Evolutionary conservation across 2,113 vertebrate genomes (phyloP), one percentile per base, ranked within the genome.

Genomic region (Tetrax tetrax): DNA sequence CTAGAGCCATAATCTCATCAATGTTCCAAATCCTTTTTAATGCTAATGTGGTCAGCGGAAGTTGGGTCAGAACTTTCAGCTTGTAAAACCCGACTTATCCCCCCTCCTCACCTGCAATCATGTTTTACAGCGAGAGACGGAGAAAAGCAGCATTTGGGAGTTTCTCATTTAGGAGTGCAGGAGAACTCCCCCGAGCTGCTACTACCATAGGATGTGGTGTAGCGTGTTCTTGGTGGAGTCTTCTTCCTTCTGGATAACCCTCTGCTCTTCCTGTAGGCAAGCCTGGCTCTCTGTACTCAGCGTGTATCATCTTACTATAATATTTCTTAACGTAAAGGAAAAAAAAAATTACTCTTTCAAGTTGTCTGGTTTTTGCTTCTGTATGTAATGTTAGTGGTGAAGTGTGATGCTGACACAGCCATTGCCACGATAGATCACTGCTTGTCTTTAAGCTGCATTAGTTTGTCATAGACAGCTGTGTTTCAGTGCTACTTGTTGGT

Each of bases 401-500:
- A 29, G 3, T 7, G 7, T 24, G 27, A 14, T 33, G 37, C 20
- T 83, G 61, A 23, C 1, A 0, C 10, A 29, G 24, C 48, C 16
- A 9, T 61, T 66, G 10, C 16, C 77, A 74, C 45, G 24, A 19
- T 25, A 70, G 22, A 7, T 63, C 48, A 9, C 35, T 54, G 50
- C 41, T 23, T 63, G 8, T 29, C 60, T 19, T 77, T 59, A 43
- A 61, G 12, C 13, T 78, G 59, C 6, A 6, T 41, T 33, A 57
- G 20, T 74, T 56, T 29, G 1, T 70, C 6, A 3, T 2, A 41
- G 28, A 5, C 54, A 38, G 25, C 8, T 0, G 3, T 78, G 18
- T 57, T 77, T 38, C 72, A 56, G 2, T 48, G 29, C 43, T 75
- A 1, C 43, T 41, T 60, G 24, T 24, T 78, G 27, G 3, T 63